Percentiles rank a stretch among this genome's conserved stretches.
Evolutionary conservation across 35 echinoderm and acorn worm genomes (phyloP).

Genomic region (Heliocidaris tuberculata): DNA sequence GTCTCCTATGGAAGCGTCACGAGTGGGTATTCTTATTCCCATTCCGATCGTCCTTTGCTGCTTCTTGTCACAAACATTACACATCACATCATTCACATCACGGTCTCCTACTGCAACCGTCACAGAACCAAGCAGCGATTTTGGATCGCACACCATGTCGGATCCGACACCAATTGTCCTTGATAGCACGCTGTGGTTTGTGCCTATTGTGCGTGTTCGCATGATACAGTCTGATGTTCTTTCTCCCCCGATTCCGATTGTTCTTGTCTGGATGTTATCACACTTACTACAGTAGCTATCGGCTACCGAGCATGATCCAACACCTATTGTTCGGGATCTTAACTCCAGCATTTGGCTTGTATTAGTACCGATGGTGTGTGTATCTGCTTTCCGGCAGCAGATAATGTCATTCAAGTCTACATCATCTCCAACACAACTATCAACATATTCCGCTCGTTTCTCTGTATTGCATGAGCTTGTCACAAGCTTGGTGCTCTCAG

Average conservation of each 20-base stretch:
- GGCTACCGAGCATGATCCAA: conserved; percentile 3
- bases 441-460: background rate
- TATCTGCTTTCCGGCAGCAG: conserved; percentile 50
- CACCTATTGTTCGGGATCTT: conserved; percentile 14
- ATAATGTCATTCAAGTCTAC: conserved; percentile 42
- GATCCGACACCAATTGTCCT: conserved; percentile 73
- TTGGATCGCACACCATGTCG: conserved; percentile 46
- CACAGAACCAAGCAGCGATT: conserved; percentile 40
- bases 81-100: conserved; percentile 59
- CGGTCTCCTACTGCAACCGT: conserved; percentile 57
- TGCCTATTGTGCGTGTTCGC: conserved; percentile 64
- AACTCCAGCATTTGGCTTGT: conserved; percentile 15
- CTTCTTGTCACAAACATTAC: conserved; percentile 65
- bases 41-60: conserved; percentile 50
- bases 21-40: conserved; percentile 41
- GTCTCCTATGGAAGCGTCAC: conserved; percentile 49
- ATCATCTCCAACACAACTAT: conserved; percentile 41
- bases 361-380: conserved; percentile 41
- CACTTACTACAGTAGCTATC: conserved; percentile 53
- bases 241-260: conserved; percentile 37
- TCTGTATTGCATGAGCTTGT: conserved; percentile 31
- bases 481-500: conserved; percentile 30
- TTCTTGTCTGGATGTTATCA: conserved; percentile 52
- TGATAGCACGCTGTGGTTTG: conserved; percentile 64
- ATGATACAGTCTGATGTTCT: background rate